These are phyloP conservation scores for Cataglyphis albicans DNA, from an alignment of 2,888 invertebrate species.

Conservation along the genomic window DNA sequence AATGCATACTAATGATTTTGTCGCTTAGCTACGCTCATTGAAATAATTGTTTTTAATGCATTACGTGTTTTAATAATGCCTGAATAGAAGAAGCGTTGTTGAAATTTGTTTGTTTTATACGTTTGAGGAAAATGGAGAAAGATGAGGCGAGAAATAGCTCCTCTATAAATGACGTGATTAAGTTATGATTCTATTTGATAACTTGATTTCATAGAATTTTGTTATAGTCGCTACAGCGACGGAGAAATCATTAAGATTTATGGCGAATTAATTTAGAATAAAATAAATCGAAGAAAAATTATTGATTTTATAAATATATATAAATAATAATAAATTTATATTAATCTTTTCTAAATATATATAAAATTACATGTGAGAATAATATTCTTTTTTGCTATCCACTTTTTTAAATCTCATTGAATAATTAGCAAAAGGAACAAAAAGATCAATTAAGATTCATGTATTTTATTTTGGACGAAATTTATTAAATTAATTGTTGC, in stretches of 20 bases:
- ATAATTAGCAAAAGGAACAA: neutral
- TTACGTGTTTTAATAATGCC: neutral
- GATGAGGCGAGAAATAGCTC: neutral
- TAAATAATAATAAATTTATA: neutral
- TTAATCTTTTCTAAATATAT: neutral
- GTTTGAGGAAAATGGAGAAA: neutral
- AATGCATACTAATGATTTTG: constrained; percentile 21
- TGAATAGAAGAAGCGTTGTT: neutral
- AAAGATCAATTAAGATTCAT: neutral
- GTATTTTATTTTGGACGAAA: neutral
- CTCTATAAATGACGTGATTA: constrained; percentile 3
- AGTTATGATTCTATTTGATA: constrained; percentile 30
- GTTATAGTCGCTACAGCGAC: neutral
- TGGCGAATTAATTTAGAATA: constrained; percentile 4
- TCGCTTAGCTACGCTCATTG: neutral
- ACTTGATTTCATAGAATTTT: neutral
- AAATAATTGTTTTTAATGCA: constrained; percentile 24
- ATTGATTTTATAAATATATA: neutral
- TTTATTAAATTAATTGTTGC: neutral
- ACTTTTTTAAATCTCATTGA: neutral
- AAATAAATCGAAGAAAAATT: neutral
- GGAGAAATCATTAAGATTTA: constrained; percentile 11
- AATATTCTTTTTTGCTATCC: neutral
- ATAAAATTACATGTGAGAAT: neutral
- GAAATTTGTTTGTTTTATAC: constrained; percentile 11